A percentile compares a stretch with the other conserved stretches of the same genome.
Evolutionary conservation across 2,888 invertebrate genomes (phyloP).

Genomic region (Heliconius aoede): DNA sequence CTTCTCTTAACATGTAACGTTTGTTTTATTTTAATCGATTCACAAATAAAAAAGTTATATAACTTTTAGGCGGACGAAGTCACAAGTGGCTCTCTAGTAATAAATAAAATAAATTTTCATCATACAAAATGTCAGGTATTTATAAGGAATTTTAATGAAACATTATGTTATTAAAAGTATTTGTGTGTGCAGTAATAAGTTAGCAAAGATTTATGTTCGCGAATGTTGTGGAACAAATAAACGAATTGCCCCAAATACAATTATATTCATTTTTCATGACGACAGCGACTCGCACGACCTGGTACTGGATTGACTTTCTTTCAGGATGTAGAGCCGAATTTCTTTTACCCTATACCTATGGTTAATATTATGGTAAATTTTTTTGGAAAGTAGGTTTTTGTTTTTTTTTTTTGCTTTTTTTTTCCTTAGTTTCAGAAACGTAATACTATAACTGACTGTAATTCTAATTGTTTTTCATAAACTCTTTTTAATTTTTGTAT

Average conservation of each 20-base stretch:
- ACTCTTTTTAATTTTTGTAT: background rate
- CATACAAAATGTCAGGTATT: background rate
- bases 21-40: no score
- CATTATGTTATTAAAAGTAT: background rate
- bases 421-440: no score
- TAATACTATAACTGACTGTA: background rate
- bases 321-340: conserved; percentile 55
- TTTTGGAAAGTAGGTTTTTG: background rate
- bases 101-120: no score
- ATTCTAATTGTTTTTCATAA: no score
- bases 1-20: no score
- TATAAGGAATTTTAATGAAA: conserved; percentile 8
- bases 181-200: background rate
- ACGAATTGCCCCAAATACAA: conserved; percentile 74
- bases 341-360: conserved; percentile 41
- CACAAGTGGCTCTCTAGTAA: no score
- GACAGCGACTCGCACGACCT: conserved; percentile 77
- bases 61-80: no score
- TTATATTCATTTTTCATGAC: conserved; percentile 81
- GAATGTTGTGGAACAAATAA: conserved; percentile 58
- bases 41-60: no score
- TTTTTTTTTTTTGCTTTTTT: no score
- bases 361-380: conserved; percentile 11
- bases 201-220: conserved; percentile 45
- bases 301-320: conserved; percentile 77